A percentile compares a stretch with the other conserved stretches of the same genome.
phyloP scores from a whole-genome alignment of 2,797 vertebrate genomes.

The Alfaro cultratus region DNA sequence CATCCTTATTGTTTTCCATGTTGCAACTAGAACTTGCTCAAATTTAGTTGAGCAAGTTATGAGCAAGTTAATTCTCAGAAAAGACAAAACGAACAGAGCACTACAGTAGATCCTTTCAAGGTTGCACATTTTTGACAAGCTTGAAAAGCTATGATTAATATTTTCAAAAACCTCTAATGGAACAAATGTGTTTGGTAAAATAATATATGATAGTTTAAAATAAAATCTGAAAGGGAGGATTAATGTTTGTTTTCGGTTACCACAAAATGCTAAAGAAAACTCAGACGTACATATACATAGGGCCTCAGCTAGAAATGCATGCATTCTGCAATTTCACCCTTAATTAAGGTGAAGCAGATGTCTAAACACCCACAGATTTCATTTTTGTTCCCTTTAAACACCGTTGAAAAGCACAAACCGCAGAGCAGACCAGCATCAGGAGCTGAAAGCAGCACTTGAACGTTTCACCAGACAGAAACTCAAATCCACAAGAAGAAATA shows the following conservation, averaged over 20 bases:
- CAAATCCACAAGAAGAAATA: not conserved
- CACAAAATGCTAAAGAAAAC: constrained; percentile 51
- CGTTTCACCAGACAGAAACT: constrained; percentile 28
- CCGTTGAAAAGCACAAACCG: constrained; percentile 32
- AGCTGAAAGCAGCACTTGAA: constrained; percentile 19
- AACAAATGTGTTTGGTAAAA: constrained; percentile 27
- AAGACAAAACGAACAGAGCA: not conserved
- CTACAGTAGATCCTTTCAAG: constrained; percentile 31
- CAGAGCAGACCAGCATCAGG: constrained; percentile 20
- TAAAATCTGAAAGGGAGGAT: constrained; percentile 29
- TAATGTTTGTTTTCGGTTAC: constrained; percentile 52
- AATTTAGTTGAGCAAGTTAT: not conserved
- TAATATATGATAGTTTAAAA: constrained; percentile 29
- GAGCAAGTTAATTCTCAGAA: no score
- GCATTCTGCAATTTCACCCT: constrained; percentile 53
- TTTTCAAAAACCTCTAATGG: constrained; percentile 22
- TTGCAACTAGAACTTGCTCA: not conserved
- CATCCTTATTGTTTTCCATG: not conserved
- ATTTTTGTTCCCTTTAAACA: constrained; percentile 47
- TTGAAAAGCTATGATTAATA: constrained; percentile 32
- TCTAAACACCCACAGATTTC: constrained; percentile 62
- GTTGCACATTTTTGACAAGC: constrained; percentile 28
- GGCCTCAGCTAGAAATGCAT: constrained; percentile 56
- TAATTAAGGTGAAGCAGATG: constrained; percentile 72
- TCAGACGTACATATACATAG: constrained; percentile 49